These are phyloP conservation scores for Zhuqinia jingwanae DNA, from an alignment of 2,888 invertebrate species.

Conservation along the genomic window DNA sequence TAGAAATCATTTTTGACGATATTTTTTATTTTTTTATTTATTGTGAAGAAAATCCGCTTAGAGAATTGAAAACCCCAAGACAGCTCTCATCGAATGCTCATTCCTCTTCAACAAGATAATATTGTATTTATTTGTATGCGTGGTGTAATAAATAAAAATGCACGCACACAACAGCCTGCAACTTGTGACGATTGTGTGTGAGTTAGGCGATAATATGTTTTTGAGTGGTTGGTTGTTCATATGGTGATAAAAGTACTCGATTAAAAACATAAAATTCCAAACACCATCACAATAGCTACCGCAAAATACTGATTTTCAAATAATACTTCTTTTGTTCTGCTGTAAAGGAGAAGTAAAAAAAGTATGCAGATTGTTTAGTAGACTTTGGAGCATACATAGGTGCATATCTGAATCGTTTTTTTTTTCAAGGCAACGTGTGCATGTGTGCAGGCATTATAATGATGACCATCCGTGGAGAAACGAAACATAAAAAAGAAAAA, in stretches of 20 bases:
- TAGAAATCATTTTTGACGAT: conserved; percentile 24
- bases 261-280: conserved; percentile 1
- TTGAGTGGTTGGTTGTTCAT: conserved; percentile 18
- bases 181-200: too few species aligned
- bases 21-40: conserved; percentile 21
- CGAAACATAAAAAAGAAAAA: too few species aligned
- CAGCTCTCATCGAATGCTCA: conserved; percentile 56
- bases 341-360: too few species aligned
- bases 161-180: background rate
- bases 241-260: conserved; percentile 15
- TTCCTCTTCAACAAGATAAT: conserved; percentile 19
- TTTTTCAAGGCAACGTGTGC: background rate
- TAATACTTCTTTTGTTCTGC: too few species aligned
- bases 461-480: too few species aligned
- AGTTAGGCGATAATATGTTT: conserved; percentile 27
- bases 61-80: conserved; percentile 58
- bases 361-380: too few species aligned
- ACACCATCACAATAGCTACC: background rate
- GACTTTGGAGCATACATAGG: too few species aligned
- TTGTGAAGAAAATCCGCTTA: conserved; percentile 61
- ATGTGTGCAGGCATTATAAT: too few species aligned
- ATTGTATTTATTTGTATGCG: too few species aligned
- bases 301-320: conserved; percentile 1
- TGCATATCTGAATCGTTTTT: too few species aligned
- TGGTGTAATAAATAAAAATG: conserved; percentile 9